Evolutionary conservation across 2,888 invertebrate species (phyloP).

Genomic region (Cyclophora punctaria): DNA sequence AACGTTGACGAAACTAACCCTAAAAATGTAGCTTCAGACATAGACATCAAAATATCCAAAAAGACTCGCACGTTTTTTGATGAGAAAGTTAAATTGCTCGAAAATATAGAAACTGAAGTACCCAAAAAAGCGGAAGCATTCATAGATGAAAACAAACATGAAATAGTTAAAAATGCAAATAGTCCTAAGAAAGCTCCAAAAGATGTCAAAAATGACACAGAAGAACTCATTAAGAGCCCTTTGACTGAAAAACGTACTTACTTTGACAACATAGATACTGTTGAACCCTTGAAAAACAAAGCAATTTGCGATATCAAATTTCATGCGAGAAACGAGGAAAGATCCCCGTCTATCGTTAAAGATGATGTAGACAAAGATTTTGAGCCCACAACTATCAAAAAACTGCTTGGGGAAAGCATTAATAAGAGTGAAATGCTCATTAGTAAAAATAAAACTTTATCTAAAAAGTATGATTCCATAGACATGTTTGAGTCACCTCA

Average conservation of each 20-base stretch:
- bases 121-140: neutral
- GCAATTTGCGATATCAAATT: conserved; percentile 20
- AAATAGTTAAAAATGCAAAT: conserved; percentile 3
- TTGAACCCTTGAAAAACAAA: conserved; percentile 18
- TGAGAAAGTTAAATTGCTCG: conserved; percentile 10
- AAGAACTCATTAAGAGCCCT: conserved; percentile 1
- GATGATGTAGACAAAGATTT: conserved; percentile 35
- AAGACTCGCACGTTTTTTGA: conserved; percentile 40
- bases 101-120: conserved; percentile 4
- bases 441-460: conserved; percentile 4
- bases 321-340: conserved; percentile 23
- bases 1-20: conserved; percentile 1
- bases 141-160: conserved; percentile 1
- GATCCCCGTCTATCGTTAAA: conserved; percentile 53
- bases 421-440: conserved; percentile 29
- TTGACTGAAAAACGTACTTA: conserved; percentile 30
- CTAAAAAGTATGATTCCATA: conserved; percentile 42
- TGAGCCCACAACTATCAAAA: conserved; percentile 46
- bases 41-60: conserved; percentile 28
- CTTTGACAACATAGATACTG: conserved; percentile 36
- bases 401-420: conserved; percentile 46
- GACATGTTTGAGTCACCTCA: conserved; percentile 52
- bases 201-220: conserved; percentile 3
- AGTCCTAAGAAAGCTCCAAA: neutral
- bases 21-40: too few species aligned